phyloP scores from a whole-genome alignment of 1,140 invertebrate genomes.

The Formica exsecta region DNA sequence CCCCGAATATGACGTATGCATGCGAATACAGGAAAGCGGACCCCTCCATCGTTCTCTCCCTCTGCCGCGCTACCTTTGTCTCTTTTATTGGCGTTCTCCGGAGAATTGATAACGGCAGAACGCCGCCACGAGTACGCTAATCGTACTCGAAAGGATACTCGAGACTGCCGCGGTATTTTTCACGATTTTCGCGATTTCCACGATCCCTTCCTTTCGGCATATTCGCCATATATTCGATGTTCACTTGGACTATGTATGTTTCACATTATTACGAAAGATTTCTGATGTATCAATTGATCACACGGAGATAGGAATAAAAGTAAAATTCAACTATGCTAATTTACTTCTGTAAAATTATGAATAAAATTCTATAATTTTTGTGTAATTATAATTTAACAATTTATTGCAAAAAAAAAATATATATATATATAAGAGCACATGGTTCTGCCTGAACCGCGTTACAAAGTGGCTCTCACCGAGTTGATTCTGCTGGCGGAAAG shows the following conservation, averaged over 20 bases:
- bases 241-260: slow-evolving; percentile 67
- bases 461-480: not conserved
- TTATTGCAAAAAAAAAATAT: not conserved
- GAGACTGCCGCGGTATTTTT: slow-evolving; percentile 77
- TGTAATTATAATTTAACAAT: not conserved
- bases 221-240: slow-evolving; percentile 59
- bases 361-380: not conserved
- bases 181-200: slow-evolving; percentile 72
- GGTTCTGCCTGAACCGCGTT: not conserved
- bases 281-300: not conserved
- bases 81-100: slow-evolving; percentile 78
- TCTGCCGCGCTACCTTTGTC: slow-evolving; percentile 67
- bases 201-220: slow-evolving; percentile 30
- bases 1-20: slow-evolving; percentile 76
- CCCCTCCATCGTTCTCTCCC: slow-evolving; percentile 47
- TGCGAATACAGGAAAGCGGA: slow-evolving; percentile 67
- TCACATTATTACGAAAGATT: slow-evolving; percentile 25
- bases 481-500: not conserved
- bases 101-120: slow-evolving; percentile 78
- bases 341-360: not conserved
- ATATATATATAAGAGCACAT: not conserved
- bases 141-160: slow-evolving; percentile 78
- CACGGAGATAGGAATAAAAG: not conserved
- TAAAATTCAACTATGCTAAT: not conserved
- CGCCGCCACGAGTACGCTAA: slow-evolving; percentile 76